Evolutionary conservation across 1,140 invertebrate genomes (phyloP), one percentile per base, ranked within the genome.

Genomic region (Heterodera carotae): DNA sequence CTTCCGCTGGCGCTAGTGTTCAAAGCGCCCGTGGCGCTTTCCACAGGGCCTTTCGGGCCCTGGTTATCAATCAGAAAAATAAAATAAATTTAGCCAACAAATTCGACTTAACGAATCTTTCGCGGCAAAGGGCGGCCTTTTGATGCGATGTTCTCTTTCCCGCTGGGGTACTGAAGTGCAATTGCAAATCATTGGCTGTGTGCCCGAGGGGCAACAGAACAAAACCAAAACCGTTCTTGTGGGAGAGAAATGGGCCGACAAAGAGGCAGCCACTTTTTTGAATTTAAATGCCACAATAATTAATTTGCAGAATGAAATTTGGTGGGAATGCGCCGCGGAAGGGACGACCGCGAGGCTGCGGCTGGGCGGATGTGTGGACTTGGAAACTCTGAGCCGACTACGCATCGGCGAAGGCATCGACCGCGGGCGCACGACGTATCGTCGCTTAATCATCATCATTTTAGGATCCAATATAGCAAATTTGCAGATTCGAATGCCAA

Each of bases 401-500:
- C n/a, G 25, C 25, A 34, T 78, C 34, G 77, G 77, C 25, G 73
- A 78, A 53, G 15, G 69, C 34, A n/a, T 76, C 27, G 76, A 76
- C 76, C 18, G 53, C 25, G 76, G 70, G 6, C 34, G 29, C 31
- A 36, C 72, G 15, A 76, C 29, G 76, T 76, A 76, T 18, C 8
- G 33, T 39, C 29, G 4, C n/a, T 29, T n/a, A 1, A 6, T 18
- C 69, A 75, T 6, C n/a, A n/a, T 22, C 12, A 48, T n/a, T 70
- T 70, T 70, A n/a, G 4, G 25, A 0, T n/a, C 69, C 56, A 31
- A 76, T 22, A 36, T 39, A 77, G 31, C 8, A 25, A 27, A 64
- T 10, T n/a, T 75, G 27, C 33, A 62, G 75, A 29, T 78, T 76
- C 74, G 66, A 80, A 77, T 74, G 80, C 66, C 75, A 81, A 67